phyloP scores from a whole-genome alignment of 1,140 invertebrate species.

The Sinonovacula constricta region DNA sequence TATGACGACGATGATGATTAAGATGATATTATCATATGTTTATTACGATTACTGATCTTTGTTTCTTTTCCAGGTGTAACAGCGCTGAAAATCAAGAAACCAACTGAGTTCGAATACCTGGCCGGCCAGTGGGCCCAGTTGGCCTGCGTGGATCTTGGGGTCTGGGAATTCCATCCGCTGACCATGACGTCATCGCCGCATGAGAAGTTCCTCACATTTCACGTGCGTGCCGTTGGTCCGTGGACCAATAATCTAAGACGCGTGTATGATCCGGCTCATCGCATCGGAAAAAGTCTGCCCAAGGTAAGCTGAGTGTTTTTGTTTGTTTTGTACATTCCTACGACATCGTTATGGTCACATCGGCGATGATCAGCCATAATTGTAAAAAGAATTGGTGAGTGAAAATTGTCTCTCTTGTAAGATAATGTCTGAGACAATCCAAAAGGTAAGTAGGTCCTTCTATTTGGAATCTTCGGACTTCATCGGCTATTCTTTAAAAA shows the following conservation, averaged over 20 bases:
- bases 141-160: constrained; percentile 92
- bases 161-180: constrained; percentile 97
- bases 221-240: constrained; percentile 93
- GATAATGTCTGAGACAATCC: no score
- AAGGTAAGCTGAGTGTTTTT: constrained; percentile 74
- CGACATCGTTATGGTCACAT: no score
- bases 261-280: constrained; percentile 96
- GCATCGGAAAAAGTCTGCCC: constrained; percentile 89
- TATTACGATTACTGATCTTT: no score
- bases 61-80: constrained; percentile 78
- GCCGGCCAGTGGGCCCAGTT: constrained; percentile 92
- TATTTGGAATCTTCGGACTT: no score
- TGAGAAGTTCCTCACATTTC: constrained; percentile 96
- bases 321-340: no score
- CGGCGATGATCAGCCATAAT: no score
- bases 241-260: constrained; percentile 99
- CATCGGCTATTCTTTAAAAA: no score
- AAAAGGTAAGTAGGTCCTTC: no score
- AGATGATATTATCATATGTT: no score
- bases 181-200: constrained; percentile 98
- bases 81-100: constrained; percentile 82
- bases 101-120: constrained; percentile 96
- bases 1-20: no score
- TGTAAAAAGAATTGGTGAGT: no score
- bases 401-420: no score